These are phyloP conservation scores for Volucella inanis DNA, from an alignment of 2,888 invertebrate species.

Conservation along the genomic window DNA sequence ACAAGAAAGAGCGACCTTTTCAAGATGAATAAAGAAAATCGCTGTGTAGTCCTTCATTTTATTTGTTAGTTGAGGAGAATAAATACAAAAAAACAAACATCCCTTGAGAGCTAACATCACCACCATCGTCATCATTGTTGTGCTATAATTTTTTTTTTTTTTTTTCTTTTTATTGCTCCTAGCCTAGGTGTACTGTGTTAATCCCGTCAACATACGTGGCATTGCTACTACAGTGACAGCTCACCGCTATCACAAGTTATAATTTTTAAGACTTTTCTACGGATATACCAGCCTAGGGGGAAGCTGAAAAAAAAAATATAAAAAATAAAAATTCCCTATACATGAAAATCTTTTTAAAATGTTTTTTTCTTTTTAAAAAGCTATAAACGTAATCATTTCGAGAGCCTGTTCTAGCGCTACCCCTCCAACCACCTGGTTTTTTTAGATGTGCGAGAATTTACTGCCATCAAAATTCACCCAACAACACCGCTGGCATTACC, in stretches of 20 bases:
- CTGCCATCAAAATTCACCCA: slow-evolving; percentile 57
- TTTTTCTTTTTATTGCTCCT: background rate
- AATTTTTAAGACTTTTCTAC: slow-evolving; percentile 41
- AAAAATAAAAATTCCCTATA: slow-evolving; percentile 15
- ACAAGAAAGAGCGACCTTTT: slow-evolving; percentile 21
- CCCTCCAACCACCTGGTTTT: background rate
- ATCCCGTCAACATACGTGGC: slow-evolving; percentile 22
- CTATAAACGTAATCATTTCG: slow-evolving; percentile 50
- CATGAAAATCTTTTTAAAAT: slow-evolving; percentile 58
- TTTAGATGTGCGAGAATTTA: slow-evolving; percentile 3
- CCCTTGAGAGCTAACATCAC: slow-evolving; percentile 53
- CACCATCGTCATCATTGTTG: slow-evolving; percentile 43
- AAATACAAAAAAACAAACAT: slow-evolving; percentile 38
- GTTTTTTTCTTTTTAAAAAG: slow-evolving; percentile 45
- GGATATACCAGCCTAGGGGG: slow-evolving; percentile 41
- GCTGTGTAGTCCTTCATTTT: slow-evolving; percentile 15
- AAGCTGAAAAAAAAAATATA: slow-evolving; percentile 18
- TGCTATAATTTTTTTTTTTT: slow-evolving; percentile 38
- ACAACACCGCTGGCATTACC: background rate
- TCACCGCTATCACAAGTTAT: slow-evolving; percentile 40
- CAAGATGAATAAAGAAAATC: slow-evolving; percentile 10
- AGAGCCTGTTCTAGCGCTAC: slow-evolving; percentile 15
- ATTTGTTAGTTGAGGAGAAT: slow-evolving; percentile 10
- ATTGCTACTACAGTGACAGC: slow-evolving; percentile 17
- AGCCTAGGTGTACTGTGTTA: slow-evolving; percentile 27